Base-by-base conservation (phyloP, 1,140 invertebrate species). In the Hypsibius dujardini region DNA sequence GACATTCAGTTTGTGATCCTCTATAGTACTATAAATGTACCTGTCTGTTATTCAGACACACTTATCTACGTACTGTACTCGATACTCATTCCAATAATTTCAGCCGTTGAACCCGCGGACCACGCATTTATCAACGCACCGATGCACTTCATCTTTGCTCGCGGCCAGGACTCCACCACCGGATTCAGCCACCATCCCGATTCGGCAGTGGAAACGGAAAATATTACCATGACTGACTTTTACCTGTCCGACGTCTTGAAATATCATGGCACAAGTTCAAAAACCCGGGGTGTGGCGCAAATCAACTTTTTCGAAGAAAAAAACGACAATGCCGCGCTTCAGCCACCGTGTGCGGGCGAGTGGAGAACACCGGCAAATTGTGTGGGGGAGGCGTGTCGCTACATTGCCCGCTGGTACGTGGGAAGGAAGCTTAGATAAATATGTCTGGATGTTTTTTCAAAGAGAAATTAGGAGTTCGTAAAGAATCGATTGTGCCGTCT, bases 141-240 rank as follows among this genome's bases (percentile, higher is more conserved):
- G 12, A 95, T 94, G 86, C 89, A 93, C 76, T 87, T 96, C 1
- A 93, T 96, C 75, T 96, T 92, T 90, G 90, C 93, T 0, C 85
- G 86, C 74, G 92, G 92, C 1, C 92, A 91, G 76, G 85, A 90
- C 77, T 79, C 82, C 0, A 84, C 84, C 14, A 84, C 84, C 67
- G 90, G 90, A 77, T 77, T 86, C 28, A 90, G 92, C 78, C 76
- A 81, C 0, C 88, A 89, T 0, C 82, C 85, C 46, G 89, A 88
- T 59, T 89, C 87, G 1, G 77, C 90, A 7, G 82, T 83, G 71
- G 72, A 82, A 2, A 83, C 85, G 28, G 78, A 80, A 70, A 82
- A 83, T 1, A 80, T 80, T n/a, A n/a, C n/a, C 2, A 81, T 86
- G 1, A 85, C 85, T 72, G 85, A 92, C 74, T 95, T 94, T 80